These are phyloP conservation scores for Antrozous pallidus DNA, from an alignment of 2,797 vertebrate species.

Conservation along the genomic window DNA sequence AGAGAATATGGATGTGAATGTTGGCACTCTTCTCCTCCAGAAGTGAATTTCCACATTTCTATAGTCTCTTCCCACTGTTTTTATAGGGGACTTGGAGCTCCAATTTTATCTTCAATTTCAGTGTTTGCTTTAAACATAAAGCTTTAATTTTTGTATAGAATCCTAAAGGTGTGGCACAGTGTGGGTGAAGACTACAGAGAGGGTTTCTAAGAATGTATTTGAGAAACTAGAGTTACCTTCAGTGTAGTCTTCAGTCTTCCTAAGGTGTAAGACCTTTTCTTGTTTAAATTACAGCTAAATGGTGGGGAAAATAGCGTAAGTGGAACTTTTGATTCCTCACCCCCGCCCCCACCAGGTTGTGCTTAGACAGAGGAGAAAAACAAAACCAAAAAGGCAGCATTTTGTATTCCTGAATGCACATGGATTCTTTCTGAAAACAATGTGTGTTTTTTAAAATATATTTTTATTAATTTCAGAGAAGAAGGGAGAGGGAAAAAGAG, in stretches of 20 bases:
- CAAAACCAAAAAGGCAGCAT: not conserved
- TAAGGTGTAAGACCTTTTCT: not conserved
- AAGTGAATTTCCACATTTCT: not conserved
- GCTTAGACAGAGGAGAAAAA: not conserved
- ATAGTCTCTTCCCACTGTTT: not conserved
- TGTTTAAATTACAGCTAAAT: constrained; percentile 20
- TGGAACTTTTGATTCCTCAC: not conserved
- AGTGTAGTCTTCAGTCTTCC: not conserved
- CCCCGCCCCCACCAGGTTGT: not conserved
- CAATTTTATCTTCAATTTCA: not conserved
- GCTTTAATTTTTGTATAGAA: not conserved
- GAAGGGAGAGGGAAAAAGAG: no score
- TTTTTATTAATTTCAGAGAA: no score
- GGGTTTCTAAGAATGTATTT: not conserved
- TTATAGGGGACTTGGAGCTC: not conserved
- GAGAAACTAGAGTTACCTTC: not conserved
- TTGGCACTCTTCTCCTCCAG: not conserved
- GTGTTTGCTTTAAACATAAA: constrained; percentile 8
- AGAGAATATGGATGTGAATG: not conserved
- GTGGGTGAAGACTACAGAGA: not conserved
- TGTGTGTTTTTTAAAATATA: no score
- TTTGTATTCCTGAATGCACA: not conserved
- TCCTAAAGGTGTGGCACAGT: not conserved
- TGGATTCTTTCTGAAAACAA: not conserved
- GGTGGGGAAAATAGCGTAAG: not conserved